These are phyloP conservation scores for Chaenocephalus aceratus DNA, from an alignment of 2,113 vertebrate genomes.

Conservation along the genomic window DNA sequence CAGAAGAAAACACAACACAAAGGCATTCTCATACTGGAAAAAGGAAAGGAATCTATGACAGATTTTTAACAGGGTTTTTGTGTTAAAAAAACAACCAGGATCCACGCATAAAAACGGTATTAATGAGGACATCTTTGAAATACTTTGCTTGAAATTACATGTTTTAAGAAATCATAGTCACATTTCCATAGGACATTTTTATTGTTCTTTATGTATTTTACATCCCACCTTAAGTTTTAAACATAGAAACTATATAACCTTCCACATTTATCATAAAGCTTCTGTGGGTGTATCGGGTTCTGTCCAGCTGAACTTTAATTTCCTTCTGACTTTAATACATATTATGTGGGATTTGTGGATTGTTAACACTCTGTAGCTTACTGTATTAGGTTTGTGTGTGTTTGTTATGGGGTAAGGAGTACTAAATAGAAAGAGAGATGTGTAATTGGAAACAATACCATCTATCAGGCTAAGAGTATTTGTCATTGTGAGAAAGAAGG, in stretches of 20 bases:
- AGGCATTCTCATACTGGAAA: too few relatives aligned
- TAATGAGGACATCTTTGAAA: not conserved
- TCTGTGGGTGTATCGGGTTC: conserved; percentile 28
- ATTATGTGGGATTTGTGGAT: not conserved
- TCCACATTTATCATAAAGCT: conserved; percentile 27
- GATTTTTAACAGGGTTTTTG: too few relatives aligned
- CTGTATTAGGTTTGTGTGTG: conserved; percentile 35
- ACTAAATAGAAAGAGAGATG: conserved; percentile 50
- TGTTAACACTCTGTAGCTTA: conserved; percentile 5
- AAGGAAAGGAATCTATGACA: too few relatives aligned
- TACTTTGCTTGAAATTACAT: too few relatives aligned
- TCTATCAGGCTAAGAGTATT: conserved; percentile 71
- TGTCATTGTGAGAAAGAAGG: conserved; percentile 63
- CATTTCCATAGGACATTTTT: not conserved
- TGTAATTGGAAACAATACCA: conserved; percentile 68
- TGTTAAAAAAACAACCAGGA: too few relatives aligned
- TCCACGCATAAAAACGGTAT: not conserved
- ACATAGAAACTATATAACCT: conserved; percentile 15
- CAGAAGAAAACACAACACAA: too few relatives aligned
- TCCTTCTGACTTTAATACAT: conserved; percentile 40
- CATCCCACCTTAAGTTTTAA: conserved; percentile 16
- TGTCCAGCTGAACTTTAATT: conserved; percentile 28
- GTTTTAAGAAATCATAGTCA: too few relatives aligned
- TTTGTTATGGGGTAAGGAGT: conserved; percentile 29
- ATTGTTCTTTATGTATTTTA: conserved; percentile 13